These are phyloP conservation scores for Enteromius afrohamiltoni DNA, from an alignment of 2,797 vertebrate genomes.

Conservation along the genomic window DNA sequence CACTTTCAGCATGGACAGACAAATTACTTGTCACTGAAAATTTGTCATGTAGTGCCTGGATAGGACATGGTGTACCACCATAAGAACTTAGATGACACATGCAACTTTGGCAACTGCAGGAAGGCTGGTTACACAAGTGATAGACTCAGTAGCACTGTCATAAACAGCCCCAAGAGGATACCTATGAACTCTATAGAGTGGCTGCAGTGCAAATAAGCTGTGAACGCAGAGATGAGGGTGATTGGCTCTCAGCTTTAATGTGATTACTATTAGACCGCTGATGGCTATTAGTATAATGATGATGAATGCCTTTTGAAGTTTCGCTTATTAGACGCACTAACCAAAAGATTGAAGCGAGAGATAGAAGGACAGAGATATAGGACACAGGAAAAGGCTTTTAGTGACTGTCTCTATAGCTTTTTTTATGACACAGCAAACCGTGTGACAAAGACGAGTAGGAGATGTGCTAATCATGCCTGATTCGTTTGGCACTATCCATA, in stretches of 20 bases:
- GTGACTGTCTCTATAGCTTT: background rate
- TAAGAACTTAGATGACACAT: background rate
- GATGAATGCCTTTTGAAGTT: conserved; percentile 29
- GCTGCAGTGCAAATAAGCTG: conserved; percentile 9
- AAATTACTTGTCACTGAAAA: conserved; percentile 7
- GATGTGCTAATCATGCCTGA: conserved; percentile 30
- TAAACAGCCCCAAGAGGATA: background rate
- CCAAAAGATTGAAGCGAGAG: conserved; percentile 34
- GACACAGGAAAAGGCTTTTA: conserved; percentile 3
- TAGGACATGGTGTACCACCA: background rate
- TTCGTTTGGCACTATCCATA: conserved; percentile 46
- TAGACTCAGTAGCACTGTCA: background rate
- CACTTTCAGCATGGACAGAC: background rate
- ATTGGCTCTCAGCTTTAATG: conserved; percentile 25
- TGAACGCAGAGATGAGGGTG: conserved; percentile 1
- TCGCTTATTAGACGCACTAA: conserved; percentile 5
- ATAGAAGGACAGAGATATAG: background rate
- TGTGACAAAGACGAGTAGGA: background rate
- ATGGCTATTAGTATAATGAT: conserved; percentile 35
- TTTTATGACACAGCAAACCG: conserved; percentile 6
- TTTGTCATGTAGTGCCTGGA: background rate
- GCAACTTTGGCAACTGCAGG: background rate
- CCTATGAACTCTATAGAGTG: background rate
- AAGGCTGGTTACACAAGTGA: background rate
- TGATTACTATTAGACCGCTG: conserved; percentile 25